Evolutionary conservation across 2,797 vertebrate species (phyloP).

Genomic region (Microcaecilia unicolor): DNA sequence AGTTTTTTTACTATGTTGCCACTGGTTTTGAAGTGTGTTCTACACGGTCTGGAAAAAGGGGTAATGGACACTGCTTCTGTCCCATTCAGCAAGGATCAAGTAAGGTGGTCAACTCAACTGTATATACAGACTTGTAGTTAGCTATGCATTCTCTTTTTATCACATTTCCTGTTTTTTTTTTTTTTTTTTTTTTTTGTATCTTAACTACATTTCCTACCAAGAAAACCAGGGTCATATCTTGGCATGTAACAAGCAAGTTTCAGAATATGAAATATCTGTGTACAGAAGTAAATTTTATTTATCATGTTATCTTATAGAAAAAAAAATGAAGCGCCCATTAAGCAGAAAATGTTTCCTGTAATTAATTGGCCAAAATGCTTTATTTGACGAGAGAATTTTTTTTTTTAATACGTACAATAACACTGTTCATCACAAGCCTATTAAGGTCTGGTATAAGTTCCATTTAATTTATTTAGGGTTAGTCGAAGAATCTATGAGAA

Average conservation of each 20-base stretch:
- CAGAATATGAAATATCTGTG: constrained; percentile 57
- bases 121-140: constrained; percentile 64
- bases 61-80: constrained; percentile 13
- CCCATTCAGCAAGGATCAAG: constrained; percentile 23
- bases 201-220: constrained; percentile 36
- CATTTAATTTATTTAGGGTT: constrained; percentile 15
- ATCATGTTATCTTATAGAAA: constrained; percentile 45
- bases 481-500: constrained; percentile 25
- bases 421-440: constrained; percentile 10
- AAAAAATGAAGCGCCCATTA: constrained; percentile 37
- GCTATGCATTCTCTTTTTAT: constrained; percentile 53
- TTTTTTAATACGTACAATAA: constrained; percentile 13
- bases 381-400: constrained; percentile 36
- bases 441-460: constrained; percentile 12
- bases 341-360: constrained; percentile 35
- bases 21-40: constrained; percentile 49
- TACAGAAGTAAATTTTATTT: constrained; percentile 64
- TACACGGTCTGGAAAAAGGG: constrained; percentile 31
- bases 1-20: constrained; percentile 62
- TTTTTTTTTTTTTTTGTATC: too few relatives aligned
- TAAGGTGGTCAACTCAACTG: constrained; percentile 51
- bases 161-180: constrained; percentile 41
- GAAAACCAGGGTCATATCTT: constrained; percentile 41
- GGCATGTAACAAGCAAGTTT: constrained; percentile 51
- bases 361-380: constrained; percentile 46